These are phyloP conservation scores for Megaleporinus macrocephalus DNA, from an alignment of 2,113 vertebrate genomes.

Conservation along the genomic window DNA sequence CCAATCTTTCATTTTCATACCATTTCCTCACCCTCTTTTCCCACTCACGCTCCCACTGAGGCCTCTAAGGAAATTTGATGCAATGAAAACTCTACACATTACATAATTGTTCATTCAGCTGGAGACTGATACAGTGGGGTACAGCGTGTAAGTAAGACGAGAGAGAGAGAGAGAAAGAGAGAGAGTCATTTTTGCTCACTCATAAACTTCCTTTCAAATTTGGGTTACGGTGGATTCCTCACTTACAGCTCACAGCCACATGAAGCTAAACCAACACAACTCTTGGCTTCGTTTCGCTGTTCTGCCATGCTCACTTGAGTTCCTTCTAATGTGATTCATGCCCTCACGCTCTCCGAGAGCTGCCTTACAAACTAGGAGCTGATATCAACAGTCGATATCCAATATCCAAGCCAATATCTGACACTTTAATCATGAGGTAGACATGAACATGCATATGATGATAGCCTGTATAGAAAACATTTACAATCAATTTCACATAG, in stretches of 20 bases:
- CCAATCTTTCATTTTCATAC: background rate
- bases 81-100: slow-evolving; percentile 49
- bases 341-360: background rate
- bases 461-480: background rate
- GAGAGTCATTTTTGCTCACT: slow-evolving; percentile 38
- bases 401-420: no score
- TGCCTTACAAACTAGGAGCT: background rate
- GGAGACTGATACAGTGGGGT: slow-evolving; percentile 52
- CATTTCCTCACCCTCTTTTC: background rate
- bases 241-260: background rate
- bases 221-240: background rate
- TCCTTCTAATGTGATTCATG: background rate
- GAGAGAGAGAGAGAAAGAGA: background rate
- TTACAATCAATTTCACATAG: no score
- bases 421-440: no score
- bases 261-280: background rate
- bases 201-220: background rate
- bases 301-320: slow-evolving; percentile 24
- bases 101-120: slow-evolving; percentile 58
- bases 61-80: slow-evolving; percentile 53
- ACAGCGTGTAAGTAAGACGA: slow-evolving; percentile 28
- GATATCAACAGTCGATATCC: background rate
- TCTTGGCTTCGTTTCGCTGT: background rate
- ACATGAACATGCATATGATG: background rate
- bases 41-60: slow-evolving; percentile 28